Percentiles rank a stretch among this genome's conserved stretches.
Conservation (phyloP, 2,113 vertebrate species). For the Thinocorus orbignyianus region DNA sequence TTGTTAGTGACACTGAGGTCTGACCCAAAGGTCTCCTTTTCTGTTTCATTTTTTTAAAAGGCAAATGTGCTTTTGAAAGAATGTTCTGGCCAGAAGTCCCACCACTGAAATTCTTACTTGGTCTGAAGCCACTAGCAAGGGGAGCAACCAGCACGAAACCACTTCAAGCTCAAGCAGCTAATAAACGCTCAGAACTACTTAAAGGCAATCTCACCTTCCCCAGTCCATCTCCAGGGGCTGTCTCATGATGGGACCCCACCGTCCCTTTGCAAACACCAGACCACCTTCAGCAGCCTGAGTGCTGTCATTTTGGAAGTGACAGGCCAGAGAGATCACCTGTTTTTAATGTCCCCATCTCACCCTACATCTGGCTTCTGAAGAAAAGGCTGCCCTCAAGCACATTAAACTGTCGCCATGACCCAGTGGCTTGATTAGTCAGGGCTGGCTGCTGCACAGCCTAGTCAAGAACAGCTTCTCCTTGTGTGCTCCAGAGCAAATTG, state of each 20-base stretch:
- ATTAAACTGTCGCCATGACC: background rate
- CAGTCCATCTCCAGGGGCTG: background rate
- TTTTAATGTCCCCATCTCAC: background rate
- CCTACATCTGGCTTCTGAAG: background rate
- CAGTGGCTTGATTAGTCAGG: background rate
- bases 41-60: background rate
- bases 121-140: background rate
- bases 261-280: background rate
- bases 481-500: fast-evolving
- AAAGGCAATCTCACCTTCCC: background rate
- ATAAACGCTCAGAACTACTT: background rate
- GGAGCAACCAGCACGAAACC: background rate
- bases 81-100: background rate
- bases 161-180: background rate
- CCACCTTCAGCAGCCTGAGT: background rate
- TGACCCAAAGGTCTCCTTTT: no score
- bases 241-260: background rate
- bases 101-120: background rate
- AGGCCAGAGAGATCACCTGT: background rate
- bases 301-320: background rate
- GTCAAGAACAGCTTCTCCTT: background rate
- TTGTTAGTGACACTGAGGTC: background rate
- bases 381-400: background rate
- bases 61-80: background rate
- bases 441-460: background rate